Evolutionary conservation across 2,113 vertebrate genomes (phyloP).

Genomic region (Geothlypis trichas): DNA sequence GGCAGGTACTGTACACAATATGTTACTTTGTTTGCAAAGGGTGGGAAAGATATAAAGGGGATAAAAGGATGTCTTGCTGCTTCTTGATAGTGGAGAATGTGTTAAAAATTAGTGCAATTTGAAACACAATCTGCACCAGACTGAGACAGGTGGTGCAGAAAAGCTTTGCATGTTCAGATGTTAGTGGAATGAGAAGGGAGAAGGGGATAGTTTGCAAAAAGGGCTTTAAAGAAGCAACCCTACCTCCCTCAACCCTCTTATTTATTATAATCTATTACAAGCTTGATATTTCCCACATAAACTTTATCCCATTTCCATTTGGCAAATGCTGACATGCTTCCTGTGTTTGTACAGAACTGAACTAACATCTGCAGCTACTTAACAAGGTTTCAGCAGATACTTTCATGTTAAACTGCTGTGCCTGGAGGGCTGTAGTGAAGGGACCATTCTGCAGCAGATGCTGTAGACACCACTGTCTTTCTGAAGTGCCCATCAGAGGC

Average conservation of each 20-base stretch:
- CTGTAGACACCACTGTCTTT: neutral
- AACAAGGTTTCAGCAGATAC: neutral
- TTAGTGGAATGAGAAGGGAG: neutral
- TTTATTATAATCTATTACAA: neutral
- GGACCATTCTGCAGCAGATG: neutral
- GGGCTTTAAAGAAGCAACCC: neutral
- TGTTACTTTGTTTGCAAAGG: neutral
- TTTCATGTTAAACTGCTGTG: neutral
- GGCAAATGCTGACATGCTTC: neutral
- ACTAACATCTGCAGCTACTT: constrained; percentile 48
- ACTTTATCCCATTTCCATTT: constrained; percentile 10
- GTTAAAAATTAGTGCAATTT: neutral
- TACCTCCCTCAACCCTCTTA: neutral
- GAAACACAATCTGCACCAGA: neutral
- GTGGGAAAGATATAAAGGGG: neutral
- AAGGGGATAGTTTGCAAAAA: neutral
- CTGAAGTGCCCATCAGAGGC: neutral
- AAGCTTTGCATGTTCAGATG: neutral
- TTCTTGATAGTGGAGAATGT: neutral
- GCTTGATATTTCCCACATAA: constrained; percentile 5
- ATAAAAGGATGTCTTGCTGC: neutral
- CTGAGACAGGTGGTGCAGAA: neutral
- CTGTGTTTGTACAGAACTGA: constrained; percentile 21
- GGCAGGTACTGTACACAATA: constrained; percentile 74
- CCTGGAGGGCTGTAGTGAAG: neutral